phyloP scores from a whole-genome alignment of 2,888 invertebrate genomes.

The Stenchaetothrips biformis region DNA sequence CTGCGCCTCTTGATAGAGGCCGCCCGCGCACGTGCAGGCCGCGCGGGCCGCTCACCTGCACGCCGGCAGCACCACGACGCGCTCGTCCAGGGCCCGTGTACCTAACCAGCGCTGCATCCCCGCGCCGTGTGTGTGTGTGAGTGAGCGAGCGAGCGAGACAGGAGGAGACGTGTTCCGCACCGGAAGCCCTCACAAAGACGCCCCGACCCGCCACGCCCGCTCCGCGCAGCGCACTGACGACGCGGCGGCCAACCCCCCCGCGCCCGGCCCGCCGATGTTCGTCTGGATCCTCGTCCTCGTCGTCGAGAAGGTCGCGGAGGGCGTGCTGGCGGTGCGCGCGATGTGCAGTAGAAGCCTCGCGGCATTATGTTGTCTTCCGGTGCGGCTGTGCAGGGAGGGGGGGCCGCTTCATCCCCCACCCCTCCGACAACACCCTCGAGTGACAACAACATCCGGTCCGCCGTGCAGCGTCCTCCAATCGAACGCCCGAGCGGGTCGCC shows the following conservation, averaged over 20 bases:
- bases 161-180: slow-evolving; percentile 11
- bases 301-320: neutral
- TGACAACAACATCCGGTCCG: too few relatives aligned
- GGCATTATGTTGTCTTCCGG: neutral
- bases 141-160: neutral
- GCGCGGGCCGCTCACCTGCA: too few relatives aligned
- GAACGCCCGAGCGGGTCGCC: too few relatives aligned
- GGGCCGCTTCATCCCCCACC: too few relatives aligned
- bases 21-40: too few relatives aligned
- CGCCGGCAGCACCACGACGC: too few relatives aligned
- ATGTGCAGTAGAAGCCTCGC: neutral
- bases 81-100: too few relatives aligned
- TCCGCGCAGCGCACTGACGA: neutral
- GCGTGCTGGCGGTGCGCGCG: neutral
- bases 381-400: neutral
- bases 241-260: neutral
- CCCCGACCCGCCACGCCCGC: neutral
- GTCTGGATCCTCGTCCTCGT: neutral
- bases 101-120: too few relatives aligned
- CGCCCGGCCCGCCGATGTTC: neutral
- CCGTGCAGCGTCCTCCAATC: too few relatives aligned
- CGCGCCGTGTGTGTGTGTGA: too few relatives aligned
- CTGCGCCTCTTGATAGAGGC: too few relatives aligned
- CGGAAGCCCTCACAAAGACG: slow-evolving; percentile 8
- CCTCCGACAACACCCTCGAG: too few relatives aligned